Conservation (phyloP, 2,888 invertebrate species). For the Pyrocoelia pectoralis region DNA sequence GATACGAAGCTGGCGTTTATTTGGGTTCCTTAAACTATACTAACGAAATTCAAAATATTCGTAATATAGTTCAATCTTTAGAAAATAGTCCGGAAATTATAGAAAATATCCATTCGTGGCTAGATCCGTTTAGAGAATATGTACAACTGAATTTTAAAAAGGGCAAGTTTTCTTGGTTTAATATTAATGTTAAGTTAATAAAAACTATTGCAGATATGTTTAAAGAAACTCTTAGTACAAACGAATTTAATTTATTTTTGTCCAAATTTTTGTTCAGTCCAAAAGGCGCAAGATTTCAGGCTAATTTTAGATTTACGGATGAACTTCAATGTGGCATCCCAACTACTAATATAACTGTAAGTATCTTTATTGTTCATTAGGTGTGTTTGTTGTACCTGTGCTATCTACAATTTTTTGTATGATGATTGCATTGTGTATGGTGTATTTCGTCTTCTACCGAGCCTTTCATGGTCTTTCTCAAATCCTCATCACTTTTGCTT, state of each 20-base stretch:
- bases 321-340: conserved; percentile 70
- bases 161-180: conserved; percentile 53
- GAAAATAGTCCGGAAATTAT: conserved; percentile 64
- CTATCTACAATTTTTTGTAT: too few relatives aligned
- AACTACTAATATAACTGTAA: conserved; percentile 65
- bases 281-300: conserved; percentile 72
- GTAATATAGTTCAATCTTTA: conserved; percentile 64
- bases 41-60: conserved; percentile 67
- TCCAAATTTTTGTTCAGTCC: conserved; percentile 77
- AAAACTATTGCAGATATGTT: conserved; percentile 59
- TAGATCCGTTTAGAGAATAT: conserved; percentile 70
- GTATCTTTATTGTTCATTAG: too few relatives aligned
- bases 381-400: too few relatives aligned
- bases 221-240: conserved; percentile 59
- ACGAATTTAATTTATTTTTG: conserved; percentile 68
- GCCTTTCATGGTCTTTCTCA: too few relatives aligned
- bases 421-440: too few relatives aligned
- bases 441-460: too few relatives aligned
- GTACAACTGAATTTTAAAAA: conserved; percentile 66
- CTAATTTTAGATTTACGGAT: conserved; percentile 70
- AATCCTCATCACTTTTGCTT: too few relatives aligned
- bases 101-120: conserved; percentile 69
- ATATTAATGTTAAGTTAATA: background rate
- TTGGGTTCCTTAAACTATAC: conserved; percentile 73
- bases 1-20: conserved; percentile 70